Evolutionary conservation across 2,797 vertebrate species (phyloP).

Genomic region (Poeciliopsis infans): DNA sequence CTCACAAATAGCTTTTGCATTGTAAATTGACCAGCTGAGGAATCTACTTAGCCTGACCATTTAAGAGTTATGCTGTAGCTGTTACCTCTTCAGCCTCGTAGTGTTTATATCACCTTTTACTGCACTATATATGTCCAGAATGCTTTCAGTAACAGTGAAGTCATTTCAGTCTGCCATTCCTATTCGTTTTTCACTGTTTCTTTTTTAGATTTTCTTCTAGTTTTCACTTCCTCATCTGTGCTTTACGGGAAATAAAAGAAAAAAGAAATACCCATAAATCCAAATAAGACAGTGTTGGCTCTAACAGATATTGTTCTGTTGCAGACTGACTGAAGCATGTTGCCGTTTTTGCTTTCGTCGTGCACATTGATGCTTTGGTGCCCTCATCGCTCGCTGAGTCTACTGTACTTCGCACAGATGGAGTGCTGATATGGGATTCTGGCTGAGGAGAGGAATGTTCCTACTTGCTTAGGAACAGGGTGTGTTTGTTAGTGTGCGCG

Average conservation of each 20-base stretch:
- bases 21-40: slow-evolving; percentile 1
- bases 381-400: slow-evolving; percentile 24
- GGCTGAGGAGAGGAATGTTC: slow-evolving; percentile 66
- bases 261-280: neutral
- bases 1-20: slow-evolving; percentile 1
- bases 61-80: slow-evolving; percentile 2
- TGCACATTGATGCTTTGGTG: slow-evolving; percentile 6
- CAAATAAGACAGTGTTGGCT: neutral
- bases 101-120: neutral
- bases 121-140: neutral
- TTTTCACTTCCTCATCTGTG: neutral
- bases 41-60: slow-evolving; percentile 8
- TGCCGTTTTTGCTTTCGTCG: slow-evolving; percentile 17
- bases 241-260: too few relatives aligned
- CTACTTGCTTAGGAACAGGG: slow-evolving; percentile 47
- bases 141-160: neutral
- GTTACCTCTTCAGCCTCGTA: neutral
- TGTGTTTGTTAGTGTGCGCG: slow-evolving; percentile 39
- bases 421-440: slow-evolving; percentile 54
- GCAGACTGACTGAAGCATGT: slow-evolving; percentile 7
- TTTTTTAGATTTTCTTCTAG: neutral
- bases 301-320: slow-evolving; percentile 3
- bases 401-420: slow-evolving; percentile 34
- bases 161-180: neutral
- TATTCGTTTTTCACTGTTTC: neutral